phyloP scores from a whole-genome alignment of 92 coral and sea anemone species.

The Porites cylindrica region DNA sequence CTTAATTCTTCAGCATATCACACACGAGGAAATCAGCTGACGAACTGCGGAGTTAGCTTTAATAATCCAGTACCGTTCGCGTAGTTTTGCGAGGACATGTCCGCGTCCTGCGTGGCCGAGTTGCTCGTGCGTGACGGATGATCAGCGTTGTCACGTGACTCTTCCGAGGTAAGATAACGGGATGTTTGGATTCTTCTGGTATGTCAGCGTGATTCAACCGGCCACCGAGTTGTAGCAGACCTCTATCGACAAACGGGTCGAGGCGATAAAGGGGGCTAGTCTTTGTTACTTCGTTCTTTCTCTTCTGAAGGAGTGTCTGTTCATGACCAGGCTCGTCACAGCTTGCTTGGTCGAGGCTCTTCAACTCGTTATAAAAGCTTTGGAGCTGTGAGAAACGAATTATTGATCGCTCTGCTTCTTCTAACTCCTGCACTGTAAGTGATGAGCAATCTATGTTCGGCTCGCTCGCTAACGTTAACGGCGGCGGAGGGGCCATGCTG shows the following conservation, averaged over 20 bases:
- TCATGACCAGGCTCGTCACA: too few relatives aligned
- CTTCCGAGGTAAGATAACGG: too few relatives aligned
- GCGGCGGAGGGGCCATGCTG: too few relatives aligned
- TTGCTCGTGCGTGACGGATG: slow-evolving; percentile 34
- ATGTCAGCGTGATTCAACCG: slow-evolving; percentile 56
- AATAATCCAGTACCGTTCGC: slow-evolving; percentile 69
- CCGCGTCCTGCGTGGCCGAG: slow-evolving; percentile 74
- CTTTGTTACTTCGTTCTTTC: slow-evolving; percentile 33
- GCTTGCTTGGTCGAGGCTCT: too few relatives aligned
- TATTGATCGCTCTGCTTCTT: too few relatives aligned
- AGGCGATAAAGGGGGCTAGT: slow-evolving; percentile 61
- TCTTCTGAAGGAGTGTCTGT: background rate
- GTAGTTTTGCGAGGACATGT: slow-evolving; percentile 60
- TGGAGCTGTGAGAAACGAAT: too few relatives aligned
- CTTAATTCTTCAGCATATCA: slow-evolving; percentile 61
- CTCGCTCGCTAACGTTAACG: too few relatives aligned
- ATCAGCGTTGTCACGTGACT: slow-evolving; percentile 46
- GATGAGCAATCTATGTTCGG: too few relatives aligned
- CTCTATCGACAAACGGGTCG: slow-evolving; percentile 58
- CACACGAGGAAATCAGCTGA: slow-evolving; percentile 63
- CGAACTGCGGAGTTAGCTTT: slow-evolving; percentile 61
- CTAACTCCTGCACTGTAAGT: background rate
- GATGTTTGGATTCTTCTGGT: slow-evolving; percentile 4
- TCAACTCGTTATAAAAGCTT: too few relatives aligned
- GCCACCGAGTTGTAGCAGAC: background rate